Percentiles rank a stretch among this genome's conserved stretches.
Evolutionary conservation across 2,113 vertebrate genomes (phyloP).

Genomic region (Falco punctatus): DNA sequence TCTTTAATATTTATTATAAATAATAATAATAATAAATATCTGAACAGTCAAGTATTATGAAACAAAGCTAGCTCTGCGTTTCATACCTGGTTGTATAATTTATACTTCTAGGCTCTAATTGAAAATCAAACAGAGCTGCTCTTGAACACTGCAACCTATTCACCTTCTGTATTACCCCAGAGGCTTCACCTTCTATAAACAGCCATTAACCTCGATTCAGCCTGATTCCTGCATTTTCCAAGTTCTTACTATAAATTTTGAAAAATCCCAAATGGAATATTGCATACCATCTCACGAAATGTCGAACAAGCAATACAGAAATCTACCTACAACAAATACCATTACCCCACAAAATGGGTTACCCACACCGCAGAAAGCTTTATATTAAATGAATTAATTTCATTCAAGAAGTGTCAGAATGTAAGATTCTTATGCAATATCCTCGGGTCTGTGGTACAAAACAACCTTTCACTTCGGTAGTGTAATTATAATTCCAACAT

Average conservation of each 20-base stretch:
- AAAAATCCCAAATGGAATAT: not conserved
- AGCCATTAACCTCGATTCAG: slow-evolving; percentile 46
- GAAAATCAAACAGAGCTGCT: slow-evolving; percentile 31
- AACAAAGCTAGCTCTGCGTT: not conserved
- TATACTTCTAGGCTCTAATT: not conserved
- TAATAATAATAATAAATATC: not conserved
- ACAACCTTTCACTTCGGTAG: not conserved
- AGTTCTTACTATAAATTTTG: slow-evolving; percentile 30
- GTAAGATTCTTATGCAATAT: not conserved
- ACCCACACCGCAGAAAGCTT: not conserved
- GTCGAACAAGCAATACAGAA: not conserved
- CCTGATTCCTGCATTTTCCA: slow-evolving; percentile 3
- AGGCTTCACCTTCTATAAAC: slow-evolving; percentile 48
- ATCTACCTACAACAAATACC: slow-evolving; percentile 2
- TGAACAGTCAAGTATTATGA: not conserved
- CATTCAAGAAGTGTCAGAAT: slow-evolving; percentile 17
- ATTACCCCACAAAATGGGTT: not conserved
- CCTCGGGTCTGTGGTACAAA: not conserved
- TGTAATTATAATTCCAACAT: slow-evolving; percentile 28
- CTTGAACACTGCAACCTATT: slow-evolving; percentile 34
- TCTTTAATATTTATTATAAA: not conserved
- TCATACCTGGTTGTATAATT: not conserved
- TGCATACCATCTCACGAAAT: not conserved
- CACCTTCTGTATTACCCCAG: not conserved
- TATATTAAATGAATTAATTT: slow-evolving; percentile 35